phyloP scores from a whole-genome alignment of 2,888 invertebrate species.

The Iphiclides podalirius region DNA sequence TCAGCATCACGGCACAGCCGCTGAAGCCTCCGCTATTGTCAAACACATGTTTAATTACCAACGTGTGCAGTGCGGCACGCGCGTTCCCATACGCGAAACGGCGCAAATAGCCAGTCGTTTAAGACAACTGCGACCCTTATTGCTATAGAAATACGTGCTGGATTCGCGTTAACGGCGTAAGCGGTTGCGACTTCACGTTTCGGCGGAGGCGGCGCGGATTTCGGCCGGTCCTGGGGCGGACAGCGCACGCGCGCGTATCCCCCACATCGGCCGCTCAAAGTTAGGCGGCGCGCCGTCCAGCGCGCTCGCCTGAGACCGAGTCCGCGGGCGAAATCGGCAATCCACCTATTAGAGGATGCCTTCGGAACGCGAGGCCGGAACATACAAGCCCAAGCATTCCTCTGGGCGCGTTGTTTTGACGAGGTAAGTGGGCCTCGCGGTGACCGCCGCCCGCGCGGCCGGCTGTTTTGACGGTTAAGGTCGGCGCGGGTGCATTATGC shows the following conservation, averaged over 20 bases:
- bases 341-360: too few species aligned
- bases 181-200: too few species aligned
- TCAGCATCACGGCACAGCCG: slow-evolving; percentile 60
- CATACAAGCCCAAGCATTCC: too few species aligned
- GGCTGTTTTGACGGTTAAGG: too few species aligned
- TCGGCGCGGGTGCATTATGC: too few species aligned
- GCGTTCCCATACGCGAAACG: slow-evolving; percentile 37
- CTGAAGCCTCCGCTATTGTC: slow-evolving; percentile 64
- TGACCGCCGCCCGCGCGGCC: too few species aligned
- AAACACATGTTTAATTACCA: slow-evolving; percentile 78
- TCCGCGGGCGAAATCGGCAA: not conserved
- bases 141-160: too few species aligned
- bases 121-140: too few species aligned
- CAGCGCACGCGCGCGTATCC: slow-evolving; percentile 67
- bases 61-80: slow-evolving; percentile 80
- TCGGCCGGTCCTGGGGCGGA: slow-evolving; percentile 69
- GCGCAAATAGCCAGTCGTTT: too few species aligned
- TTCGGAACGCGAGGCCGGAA: too few species aligned
- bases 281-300: slow-evolving; percentile 78
- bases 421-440: too few species aligned
- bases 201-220: slow-evolving; percentile 51
- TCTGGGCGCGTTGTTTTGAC: too few species aligned
- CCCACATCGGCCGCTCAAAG: slow-evolving; percentile 53
- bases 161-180: slow-evolving; percentile 33
- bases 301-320: slow-evolving; percentile 78